Base-by-base conservation (phyloP, 2,113 vertebrate genomes). In the Hyperopisus bebe region DNA sequence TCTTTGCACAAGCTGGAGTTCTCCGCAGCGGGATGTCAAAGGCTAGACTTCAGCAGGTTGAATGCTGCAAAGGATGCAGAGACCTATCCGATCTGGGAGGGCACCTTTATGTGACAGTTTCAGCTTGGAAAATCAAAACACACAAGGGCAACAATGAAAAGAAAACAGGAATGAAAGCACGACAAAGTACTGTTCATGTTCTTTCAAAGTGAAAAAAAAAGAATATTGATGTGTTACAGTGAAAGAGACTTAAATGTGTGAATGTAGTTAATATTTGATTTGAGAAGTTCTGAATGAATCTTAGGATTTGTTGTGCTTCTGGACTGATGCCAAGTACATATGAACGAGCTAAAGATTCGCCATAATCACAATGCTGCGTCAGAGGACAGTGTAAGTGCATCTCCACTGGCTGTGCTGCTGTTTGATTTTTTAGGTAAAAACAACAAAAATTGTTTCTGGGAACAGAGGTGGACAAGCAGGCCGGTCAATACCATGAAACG, bases 211-310 rank as follows among this genome's bases (percentile, higher is more conserved):
- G 7, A 62, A 62, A 62, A 17, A 27, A 58, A 15, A 35, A 15
- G 8, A 27, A 2, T 39, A 77, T 39, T 0, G 10, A 77, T 77
- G 13, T 39, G 70, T 77, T 39, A 77, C 31, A 17, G 70, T 66
- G 24, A 66, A 27, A 27, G 58, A 62, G n/a, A 66, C 58, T 66
- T 66, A 15, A 3, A 15, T 35, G 70, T 39, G 11, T 39, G 13
- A 77, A 77, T 39, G 70, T 77, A 77, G 70, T 77, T 77, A 77
- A 77, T 77, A 86, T 83, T 42, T 83, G 21, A 83, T 83, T 83
- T 46, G 17, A 17, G 3, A 19, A 85, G 3, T n/a, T 86, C 44
- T 86, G 85, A 53, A 53, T 19, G 21, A 47, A 24, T 50, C n/a
- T 86, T n/a, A 50, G 9, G 11, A 44, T 31, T 15, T 19, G 84